phyloP scores from a whole-genome alignment of 2,113 vertebrate species.

The Hippocampus abdominalis region DNA sequence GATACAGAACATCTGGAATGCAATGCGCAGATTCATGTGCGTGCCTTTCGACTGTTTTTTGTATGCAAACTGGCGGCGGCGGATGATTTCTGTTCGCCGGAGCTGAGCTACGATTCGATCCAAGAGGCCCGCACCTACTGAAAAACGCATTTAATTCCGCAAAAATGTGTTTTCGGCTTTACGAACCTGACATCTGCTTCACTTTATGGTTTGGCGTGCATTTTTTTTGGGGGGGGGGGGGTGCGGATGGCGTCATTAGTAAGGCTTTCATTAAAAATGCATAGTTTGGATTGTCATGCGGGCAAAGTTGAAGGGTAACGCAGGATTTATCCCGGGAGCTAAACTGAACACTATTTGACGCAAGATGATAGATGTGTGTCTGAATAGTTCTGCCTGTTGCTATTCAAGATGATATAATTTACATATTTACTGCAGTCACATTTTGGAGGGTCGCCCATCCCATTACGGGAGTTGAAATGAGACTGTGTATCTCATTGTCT shows the following conservation, averaged over 20 bases:
- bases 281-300: not conserved
- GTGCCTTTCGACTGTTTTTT: not conserved
- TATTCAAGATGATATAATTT: not conserved
- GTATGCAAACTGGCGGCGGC: not conserved
- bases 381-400: not conserved
- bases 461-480: not conserved
- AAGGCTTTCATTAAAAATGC: not conserved
- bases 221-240: not conserved
- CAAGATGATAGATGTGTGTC: not conserved
- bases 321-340: not conserved
- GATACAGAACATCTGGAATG: conserved; percentile 7
- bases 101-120: not conserved
- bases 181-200: not conserved
- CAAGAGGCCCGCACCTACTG: not conserved
- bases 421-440: not conserved
- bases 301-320: not conserved
- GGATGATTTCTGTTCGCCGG: too few relatives aligned
- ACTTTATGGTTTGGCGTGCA: not conserved
- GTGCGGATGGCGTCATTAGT: not conserved
- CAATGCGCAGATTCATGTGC: not conserved
- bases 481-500: not conserved
- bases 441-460: not conserved
- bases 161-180: conserved; percentile 3
- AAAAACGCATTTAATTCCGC: not conserved
- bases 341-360: not conserved